Percentiles rank a stretch among this genome's conserved stretches.
These are phyloP conservation scores for Eledona agricola DNA, from an alignment of 2,888 invertebrate species.

Conservation along the genomic window DNA sequence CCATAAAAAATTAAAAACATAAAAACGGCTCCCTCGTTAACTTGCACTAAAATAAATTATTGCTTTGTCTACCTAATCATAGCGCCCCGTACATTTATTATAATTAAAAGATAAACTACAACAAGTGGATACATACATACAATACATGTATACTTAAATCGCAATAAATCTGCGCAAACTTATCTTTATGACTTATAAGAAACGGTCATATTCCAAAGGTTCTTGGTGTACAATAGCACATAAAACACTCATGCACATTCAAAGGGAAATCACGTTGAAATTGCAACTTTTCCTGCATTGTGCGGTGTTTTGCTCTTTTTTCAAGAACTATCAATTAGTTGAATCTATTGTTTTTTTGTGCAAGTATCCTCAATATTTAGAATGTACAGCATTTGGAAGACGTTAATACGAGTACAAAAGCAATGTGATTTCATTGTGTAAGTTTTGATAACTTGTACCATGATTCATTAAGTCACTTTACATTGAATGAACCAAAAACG, in stretches of 20 bases:
- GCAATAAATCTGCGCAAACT: slow-evolving; percentile 26
- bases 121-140: slow-evolving; percentile 25
- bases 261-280: slow-evolving; percentile 25
- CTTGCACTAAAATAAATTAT: slow-evolving; percentile 31
- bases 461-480: no score
- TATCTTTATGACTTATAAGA: slow-evolving; percentile 26
- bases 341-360: no score
- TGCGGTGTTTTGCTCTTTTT: no score
- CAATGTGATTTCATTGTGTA: no score
- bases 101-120: slow-evolving; percentile 34
- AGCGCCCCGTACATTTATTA: slow-evolving; percentile 17
- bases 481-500: no score
- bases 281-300: slow-evolving; percentile 9
- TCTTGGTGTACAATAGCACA: slow-evolving; percentile 35
- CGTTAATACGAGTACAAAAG: no score
- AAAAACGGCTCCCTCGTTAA: slow-evolving; percentile 17
- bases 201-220: slow-evolving; percentile 21
- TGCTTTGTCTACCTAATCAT: slow-evolving; percentile 22
- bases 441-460: no score
- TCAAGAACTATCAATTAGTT: no score
- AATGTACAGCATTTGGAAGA: no score
- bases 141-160: slow-evolving; percentile 19
- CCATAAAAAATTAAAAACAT: neutral
- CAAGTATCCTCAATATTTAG: slow-evolving; percentile 2
- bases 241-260: slow-evolving; percentile 13